Conservation (phyloP, 2,113 vertebrate species). For the Heterocephalus glaber region DNA sequence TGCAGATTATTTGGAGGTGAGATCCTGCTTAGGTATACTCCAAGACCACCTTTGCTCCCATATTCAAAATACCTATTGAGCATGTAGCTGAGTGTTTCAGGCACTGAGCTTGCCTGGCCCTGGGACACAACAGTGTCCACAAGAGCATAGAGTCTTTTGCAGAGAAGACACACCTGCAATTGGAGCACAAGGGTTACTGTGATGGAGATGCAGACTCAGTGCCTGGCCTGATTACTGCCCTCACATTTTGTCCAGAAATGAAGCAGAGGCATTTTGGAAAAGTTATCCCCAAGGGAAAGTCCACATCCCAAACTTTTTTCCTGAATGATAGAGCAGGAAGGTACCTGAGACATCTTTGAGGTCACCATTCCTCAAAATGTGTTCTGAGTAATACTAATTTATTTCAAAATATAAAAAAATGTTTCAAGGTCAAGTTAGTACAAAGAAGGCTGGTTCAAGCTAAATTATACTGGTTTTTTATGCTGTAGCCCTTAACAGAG, state of each 20-base stretch:
- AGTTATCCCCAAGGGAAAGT: conserved; percentile 49
- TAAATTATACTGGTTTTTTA: not conserved
- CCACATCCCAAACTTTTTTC: not conserved
- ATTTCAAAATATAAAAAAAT: not conserved
- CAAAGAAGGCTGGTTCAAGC: not conserved
- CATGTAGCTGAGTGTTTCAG: not conserved
- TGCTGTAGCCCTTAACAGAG: not conserved
- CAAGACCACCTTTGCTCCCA: not conserved
- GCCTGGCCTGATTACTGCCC: not conserved
- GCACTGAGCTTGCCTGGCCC: not conserved
- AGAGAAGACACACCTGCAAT: rapidly evolving
- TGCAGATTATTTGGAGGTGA: not conserved
- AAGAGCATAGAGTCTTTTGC: not conserved
- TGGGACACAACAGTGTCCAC: not conserved
- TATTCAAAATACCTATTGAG: not conserved
- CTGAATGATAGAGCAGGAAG: not conserved
- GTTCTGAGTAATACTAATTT: not conserved
- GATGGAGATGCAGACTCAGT: not conserved
- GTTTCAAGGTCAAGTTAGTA: not conserved
- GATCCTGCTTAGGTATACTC: not conserved
- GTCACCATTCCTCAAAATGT: not conserved
- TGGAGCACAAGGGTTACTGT: too few species aligned
- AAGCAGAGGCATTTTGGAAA: not conserved
- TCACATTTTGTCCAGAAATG: conserved; percentile 23
- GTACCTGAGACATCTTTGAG: not conserved